These are phyloP conservation scores for Acronicta aceris DNA, from an alignment of 2,888 invertebrate genomes.

Conservation along the genomic window DNA sequence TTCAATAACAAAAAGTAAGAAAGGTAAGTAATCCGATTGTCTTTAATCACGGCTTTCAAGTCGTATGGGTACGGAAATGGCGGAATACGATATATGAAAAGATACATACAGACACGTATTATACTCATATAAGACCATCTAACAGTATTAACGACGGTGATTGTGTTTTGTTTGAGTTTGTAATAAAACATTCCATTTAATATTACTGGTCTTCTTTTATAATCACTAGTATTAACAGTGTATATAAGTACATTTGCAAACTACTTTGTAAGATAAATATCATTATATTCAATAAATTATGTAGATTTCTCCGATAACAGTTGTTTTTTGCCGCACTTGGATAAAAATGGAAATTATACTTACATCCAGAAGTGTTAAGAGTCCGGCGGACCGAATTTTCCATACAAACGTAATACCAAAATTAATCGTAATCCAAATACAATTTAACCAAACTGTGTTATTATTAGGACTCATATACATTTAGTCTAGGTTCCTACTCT, in stretches of 20 bases:
- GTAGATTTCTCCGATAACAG: neutral
- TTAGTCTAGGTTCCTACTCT: too few relatives aligned
- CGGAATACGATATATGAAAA: neutral
- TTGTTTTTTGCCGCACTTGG: too few relatives aligned
- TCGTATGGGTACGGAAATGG: slow-evolving; percentile 6
- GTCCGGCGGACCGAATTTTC: too few relatives aligned
- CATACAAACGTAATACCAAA: too few relatives aligned
- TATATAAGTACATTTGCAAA: neutral
- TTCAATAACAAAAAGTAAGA: slow-evolving; percentile 22
- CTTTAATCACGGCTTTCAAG: slow-evolving; percentile 19
- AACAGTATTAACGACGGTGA: neutral
- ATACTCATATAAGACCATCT: neutral
- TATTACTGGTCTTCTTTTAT: neutral
- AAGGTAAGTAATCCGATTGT: slow-evolving; percentile 25
- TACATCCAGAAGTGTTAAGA: too few relatives aligned
- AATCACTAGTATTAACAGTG: neutral
- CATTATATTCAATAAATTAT: neutral
- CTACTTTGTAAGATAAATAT: neutral
- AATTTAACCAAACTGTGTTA: too few relatives aligned
- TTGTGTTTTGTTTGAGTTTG: too few relatives aligned
- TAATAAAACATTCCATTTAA: neutral
- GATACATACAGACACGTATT: too few relatives aligned
- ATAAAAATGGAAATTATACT: neutral
- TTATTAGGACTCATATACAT: too few relatives aligned
- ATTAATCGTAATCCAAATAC: too few relatives aligned